Evolutionary conservation across 1,140 invertebrate genomes (phyloP).

Genomic region (Conus betulinus): DNA sequence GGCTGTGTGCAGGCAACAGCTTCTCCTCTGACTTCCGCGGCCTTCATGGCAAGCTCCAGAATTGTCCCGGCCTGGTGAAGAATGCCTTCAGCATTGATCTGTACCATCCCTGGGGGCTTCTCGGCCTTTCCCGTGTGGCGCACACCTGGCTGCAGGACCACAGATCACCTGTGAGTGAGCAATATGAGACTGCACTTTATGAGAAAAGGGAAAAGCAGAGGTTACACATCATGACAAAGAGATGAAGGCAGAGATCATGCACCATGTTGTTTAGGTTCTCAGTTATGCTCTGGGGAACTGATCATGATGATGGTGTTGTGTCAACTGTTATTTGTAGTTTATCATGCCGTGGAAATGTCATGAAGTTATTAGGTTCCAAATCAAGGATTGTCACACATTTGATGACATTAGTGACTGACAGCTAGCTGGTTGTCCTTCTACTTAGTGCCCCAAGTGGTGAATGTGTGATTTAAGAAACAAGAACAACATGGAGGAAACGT

Average conservation of each 20-base stretch:
- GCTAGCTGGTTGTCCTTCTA: no score
- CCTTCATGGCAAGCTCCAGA: constrained; percentile 58
- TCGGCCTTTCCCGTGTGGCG: constrained; percentile 64
- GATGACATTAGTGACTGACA: no score
- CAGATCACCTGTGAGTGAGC: constrained; percentile 55
- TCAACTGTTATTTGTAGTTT: not conserved
- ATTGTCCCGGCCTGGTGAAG: constrained; percentile 65
- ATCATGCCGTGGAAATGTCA: no score
- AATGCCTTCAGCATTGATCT: constrained; percentile 65
- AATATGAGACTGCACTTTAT: no score
- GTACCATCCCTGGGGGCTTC: constrained; percentile 70
- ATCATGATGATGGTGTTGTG: not conserved
- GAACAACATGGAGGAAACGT: no score
- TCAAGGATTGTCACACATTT: no score
- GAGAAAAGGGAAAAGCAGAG: no score
- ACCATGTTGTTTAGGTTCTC: not conserved
- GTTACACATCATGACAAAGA: no score
- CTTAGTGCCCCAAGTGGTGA: no score
- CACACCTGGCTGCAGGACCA: constrained; percentile 67
- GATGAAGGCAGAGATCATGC: no score
- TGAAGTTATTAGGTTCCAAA: no score
- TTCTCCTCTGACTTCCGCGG: constrained; percentile 60
- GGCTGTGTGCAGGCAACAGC: constrained; percentile 57
- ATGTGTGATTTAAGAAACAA: no score
- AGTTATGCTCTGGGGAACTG: not conserved